Evolutionary conservation across 1,140 invertebrate genomes (phyloP).

Genomic region (Drosophila virilis): DNA sequence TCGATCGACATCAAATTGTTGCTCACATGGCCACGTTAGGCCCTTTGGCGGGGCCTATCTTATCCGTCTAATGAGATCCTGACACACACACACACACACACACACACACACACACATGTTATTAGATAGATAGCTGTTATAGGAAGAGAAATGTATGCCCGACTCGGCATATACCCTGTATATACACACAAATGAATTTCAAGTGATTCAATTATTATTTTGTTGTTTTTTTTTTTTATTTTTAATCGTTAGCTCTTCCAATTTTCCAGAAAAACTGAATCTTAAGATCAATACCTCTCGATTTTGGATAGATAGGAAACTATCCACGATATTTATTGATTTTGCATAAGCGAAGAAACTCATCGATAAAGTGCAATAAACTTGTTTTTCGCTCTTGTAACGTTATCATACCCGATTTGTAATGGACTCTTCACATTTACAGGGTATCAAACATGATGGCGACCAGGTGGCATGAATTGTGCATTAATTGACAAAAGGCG

Average conservation of each 20-base stretch:
- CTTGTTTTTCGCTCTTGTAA: no score
- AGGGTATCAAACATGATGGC: conserved; percentile 24
- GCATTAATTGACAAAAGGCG: conserved; percentile 46
- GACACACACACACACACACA: conserved; percentile 30
- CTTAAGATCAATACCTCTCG: background rate
- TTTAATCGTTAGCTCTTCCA: no score
- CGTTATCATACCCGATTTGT: background rate
- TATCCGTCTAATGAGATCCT: conserved; percentile 74
- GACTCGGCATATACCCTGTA: background rate
- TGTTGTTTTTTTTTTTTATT: no score
- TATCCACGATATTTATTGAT: no score
- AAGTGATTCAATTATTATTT: no score
- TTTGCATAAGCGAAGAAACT: no score
- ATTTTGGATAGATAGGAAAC: no score
- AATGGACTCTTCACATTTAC: background rate
- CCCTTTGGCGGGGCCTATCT: conserved; percentile 50
- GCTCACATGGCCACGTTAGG: conserved; percentile 49
- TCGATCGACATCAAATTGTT: conserved; percentile 25
- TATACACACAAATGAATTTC: background rate
- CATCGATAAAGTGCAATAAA: no score
- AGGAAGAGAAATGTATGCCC: background rate
- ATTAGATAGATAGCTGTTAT: conserved; percentile 22
- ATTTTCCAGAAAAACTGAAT: no score
- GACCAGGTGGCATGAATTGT: conserved; percentile 11
- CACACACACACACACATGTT: conserved; percentile 20